Percentiles rank a stretch among this genome's conserved stretches.
phyloP scores from a whole-genome alignment of 2,888 invertebrate genomes.

The Saturnia japonica region DNA sequence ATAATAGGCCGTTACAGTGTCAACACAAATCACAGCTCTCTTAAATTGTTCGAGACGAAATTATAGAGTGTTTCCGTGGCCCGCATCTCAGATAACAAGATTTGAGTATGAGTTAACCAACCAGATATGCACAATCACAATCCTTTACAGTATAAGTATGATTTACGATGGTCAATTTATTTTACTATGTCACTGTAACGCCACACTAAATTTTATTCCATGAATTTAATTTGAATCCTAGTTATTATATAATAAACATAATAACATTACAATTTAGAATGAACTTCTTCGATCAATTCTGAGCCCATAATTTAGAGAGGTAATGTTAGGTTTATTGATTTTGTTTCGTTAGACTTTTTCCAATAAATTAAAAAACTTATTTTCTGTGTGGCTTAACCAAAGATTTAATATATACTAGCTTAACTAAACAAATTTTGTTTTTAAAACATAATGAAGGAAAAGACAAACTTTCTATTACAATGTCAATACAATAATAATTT shows the following conservation, averaged over 20 bases:
- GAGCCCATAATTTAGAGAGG: not conserved
- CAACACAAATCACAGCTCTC: slow-evolving; percentile 63
- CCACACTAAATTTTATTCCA: not conserved
- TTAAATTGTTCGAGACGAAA: slow-evolving; percentile 62
- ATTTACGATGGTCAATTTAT: slow-evolving; percentile 28
- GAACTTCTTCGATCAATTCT: not conserved
- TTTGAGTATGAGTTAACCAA: slow-evolving; percentile 48
- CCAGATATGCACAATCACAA: slow-evolving; percentile 38
- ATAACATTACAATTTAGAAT: not conserved
- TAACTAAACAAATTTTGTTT: too few species aligned
- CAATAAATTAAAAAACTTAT: too few species aligned
- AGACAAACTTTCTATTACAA: too few species aligned
- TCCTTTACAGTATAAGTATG: slow-evolving; percentile 26
- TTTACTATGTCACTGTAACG: slow-evolving; percentile 22
- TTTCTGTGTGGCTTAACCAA: too few species aligned
- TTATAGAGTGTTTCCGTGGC: slow-evolving; percentile 68
- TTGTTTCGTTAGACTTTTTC: not conserved
- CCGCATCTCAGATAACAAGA: slow-evolving; percentile 66
- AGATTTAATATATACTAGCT: too few species aligned
- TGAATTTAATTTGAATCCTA: not conserved
- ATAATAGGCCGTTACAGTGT: slow-evolving; percentile 52
- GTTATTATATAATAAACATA: not conserved
- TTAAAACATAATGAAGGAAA: too few species aligned
- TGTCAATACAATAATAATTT: too few species aligned
- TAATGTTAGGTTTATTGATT: not conserved